These are phyloP conservation scores for Bothrops jararaca DNA, from an alignment of 2,113 vertebrate species.

Conservation along the genomic window DNA sequence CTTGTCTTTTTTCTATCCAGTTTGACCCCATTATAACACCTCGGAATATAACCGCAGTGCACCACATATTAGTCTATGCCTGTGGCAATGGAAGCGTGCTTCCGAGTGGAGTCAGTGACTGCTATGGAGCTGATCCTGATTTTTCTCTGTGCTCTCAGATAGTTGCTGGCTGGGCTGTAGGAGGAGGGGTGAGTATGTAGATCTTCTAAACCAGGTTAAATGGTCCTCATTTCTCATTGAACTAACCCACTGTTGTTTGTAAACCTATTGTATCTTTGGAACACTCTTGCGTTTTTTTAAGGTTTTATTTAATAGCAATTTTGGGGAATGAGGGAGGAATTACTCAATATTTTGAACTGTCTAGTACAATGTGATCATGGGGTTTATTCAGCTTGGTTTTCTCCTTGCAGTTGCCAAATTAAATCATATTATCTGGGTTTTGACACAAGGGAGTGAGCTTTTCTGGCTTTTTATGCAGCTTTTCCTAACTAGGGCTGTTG, in stretches of 20 bases:
- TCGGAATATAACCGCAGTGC: slow-evolving; percentile 65
- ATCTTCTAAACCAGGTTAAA: not conserved
- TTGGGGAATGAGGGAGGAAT: not conserved
- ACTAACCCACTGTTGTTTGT: not conserved
- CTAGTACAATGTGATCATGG: not conserved
- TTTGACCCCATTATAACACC: slow-evolving; percentile 68
- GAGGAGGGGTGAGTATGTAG: slow-evolving; percentile 74
- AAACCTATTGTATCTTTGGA: not conserved
- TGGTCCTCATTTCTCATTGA: not conserved
- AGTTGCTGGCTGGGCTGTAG: slow-evolving; percentile 76
- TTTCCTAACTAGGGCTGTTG: not conserved
- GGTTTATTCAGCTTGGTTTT: not conserved
- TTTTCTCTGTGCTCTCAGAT: slow-evolving; percentile 66
- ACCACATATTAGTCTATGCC: slow-evolving; percentile 77
- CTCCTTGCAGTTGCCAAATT: not conserved
- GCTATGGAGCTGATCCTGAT: slow-evolving; percentile 60
- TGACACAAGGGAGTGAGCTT: not conserved
- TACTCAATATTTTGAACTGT: not conserved
- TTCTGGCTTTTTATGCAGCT: not conserved
- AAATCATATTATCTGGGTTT: not conserved
- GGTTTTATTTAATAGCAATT: not conserved
- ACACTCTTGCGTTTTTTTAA: not conserved
- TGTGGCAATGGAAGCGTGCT: slow-evolving; percentile 66
- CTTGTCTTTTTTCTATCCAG: slow-evolving; percentile 47
- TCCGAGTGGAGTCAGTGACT: slow-evolving; percentile 46